Evolutionary conservation across 2,888 invertebrate genomes (phyloP).

Genomic region (Eilema depressum): DNA sequence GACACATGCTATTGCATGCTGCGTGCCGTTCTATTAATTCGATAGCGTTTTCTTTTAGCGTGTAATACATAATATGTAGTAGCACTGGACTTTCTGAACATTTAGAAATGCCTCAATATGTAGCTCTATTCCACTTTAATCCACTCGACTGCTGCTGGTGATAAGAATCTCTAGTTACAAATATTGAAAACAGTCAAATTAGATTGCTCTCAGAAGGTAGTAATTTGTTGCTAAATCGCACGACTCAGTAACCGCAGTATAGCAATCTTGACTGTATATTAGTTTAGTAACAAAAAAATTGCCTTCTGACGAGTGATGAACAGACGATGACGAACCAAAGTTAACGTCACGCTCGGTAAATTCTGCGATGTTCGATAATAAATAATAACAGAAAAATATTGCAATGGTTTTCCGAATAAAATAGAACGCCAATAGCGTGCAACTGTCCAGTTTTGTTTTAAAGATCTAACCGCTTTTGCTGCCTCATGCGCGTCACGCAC

Average conservation of each 20-base stretch:
- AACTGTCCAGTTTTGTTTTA: not conserved
- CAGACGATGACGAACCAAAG: not conserved
- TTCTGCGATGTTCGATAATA: not conserved
- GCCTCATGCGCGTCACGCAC: no score
- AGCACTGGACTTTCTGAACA: no score
- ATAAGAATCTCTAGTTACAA: not conserved
- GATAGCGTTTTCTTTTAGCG: no score
- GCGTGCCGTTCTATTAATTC: no score
- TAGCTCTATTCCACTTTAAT: no score
- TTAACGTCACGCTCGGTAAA: not conserved
- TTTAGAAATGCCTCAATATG: no score
- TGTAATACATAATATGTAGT: no score
- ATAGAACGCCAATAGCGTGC: not conserved
- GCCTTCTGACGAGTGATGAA: not conserved
- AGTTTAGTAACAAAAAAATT: not conserved
- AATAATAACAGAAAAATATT: not conserved
- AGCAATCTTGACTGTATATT: not conserved
- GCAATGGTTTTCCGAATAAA: not conserved
- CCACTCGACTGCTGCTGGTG: not conserved
- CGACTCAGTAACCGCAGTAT: slow-evolving; percentile 27
- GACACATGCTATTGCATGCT: no score
- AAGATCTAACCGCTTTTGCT: not conserved
- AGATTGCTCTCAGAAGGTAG: not conserved
- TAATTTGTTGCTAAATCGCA: slow-evolving; percentile 4
- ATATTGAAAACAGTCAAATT: not conserved